A percentile compares a stretch with the other conserved stretches of the same genome.
Evolutionary conservation across 1,140 invertebrate genomes (phyloP).

Genomic region (Drosophila teissieri): DNA sequence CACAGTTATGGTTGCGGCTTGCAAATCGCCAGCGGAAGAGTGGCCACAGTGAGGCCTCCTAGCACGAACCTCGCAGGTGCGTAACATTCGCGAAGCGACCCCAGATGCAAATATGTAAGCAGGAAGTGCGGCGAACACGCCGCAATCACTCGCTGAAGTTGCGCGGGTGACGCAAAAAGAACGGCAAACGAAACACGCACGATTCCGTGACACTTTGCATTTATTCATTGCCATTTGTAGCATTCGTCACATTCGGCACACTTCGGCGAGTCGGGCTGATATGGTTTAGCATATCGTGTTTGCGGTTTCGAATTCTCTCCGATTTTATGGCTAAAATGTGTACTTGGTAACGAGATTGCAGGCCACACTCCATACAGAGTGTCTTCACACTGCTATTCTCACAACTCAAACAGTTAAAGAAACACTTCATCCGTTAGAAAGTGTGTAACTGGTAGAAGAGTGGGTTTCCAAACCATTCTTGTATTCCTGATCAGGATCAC

Average conservation of each 20-base stretch:
- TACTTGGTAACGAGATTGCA: too few species aligned
- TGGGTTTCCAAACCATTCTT: too few species aligned
- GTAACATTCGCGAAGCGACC: background rate
- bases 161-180: constrained; percentile 32
- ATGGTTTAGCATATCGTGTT: constrained; percentile 3
- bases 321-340: background rate
- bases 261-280: constrained; percentile 3
- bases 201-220: constrained; percentile 31
- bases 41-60: constrained; percentile 22
- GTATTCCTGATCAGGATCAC: too few species aligned
- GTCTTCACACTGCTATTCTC: too few species aligned
- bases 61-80: constrained; percentile 16
- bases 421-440: too few species aligned
- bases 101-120: background rate
- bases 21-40: constrained; percentile 8
- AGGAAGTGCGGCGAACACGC: background rate
- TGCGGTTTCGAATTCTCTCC: background rate
- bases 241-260: constrained; percentile 35
- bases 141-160: constrained; percentile 37
- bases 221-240: constrained; percentile 19
- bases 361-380: too few species aligned
- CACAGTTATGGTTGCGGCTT: constrained; percentile 7
- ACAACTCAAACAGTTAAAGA: too few species aligned
- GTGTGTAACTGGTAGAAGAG: too few species aligned
- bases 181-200: constrained; percentile 10